Evolutionary conservation across 2,113 vertebrate genomes (phyloP), one percentile per base, ranked within the genome.

Genomic region (Indri indri): DNA sequence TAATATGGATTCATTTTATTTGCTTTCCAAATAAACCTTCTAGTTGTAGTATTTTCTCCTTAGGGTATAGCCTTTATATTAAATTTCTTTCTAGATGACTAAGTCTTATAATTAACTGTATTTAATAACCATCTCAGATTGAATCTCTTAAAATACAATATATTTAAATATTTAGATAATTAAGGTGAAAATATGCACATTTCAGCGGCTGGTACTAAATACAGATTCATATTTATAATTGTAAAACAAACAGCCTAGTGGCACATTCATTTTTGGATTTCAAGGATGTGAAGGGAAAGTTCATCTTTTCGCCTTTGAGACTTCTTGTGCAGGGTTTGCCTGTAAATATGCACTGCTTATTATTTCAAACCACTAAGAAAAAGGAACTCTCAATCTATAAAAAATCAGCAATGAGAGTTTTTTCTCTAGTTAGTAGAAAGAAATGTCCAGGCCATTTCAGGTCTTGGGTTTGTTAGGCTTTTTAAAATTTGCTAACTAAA

Each of bases 91-190:
- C 63, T 95, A 70, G 27, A 93, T 93, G 34, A 93, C 87, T 87
- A 90, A 63, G 82, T 93, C 17, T 87, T 34, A 74, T 87, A 65
- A 86, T 92, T 90, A 95, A 95, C 59, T 82, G 25, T 89, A 83
- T 65, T 90, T 92, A 87, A 92, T 93, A 92, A 77, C 52, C 73
- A 92, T 13, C 23, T 70, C 34, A 70, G 12, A 66, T 37, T 45
- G 32, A 93, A 88, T 84, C 9, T 93, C 80, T 66, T 91, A 74
- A 88, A 74, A 79, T 95, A 34, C 23, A 95, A 45, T 74, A n/a
- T 87, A n/a, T 90, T 32, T 37, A 83, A 68, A 65, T 73, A 76
- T 91, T 94, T 84, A 45, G 61, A 6, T 40, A 88, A 85, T 90
- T 70, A 84, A 73, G 17, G 80, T 95, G 57, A 93, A 70, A 71